A percentile compares a stretch with the other conserved stretches of the same genome.
Evolutionary conservation across 1,140 invertebrate genomes (phyloP).

Genomic region (Heterodera schachtii): DNA sequence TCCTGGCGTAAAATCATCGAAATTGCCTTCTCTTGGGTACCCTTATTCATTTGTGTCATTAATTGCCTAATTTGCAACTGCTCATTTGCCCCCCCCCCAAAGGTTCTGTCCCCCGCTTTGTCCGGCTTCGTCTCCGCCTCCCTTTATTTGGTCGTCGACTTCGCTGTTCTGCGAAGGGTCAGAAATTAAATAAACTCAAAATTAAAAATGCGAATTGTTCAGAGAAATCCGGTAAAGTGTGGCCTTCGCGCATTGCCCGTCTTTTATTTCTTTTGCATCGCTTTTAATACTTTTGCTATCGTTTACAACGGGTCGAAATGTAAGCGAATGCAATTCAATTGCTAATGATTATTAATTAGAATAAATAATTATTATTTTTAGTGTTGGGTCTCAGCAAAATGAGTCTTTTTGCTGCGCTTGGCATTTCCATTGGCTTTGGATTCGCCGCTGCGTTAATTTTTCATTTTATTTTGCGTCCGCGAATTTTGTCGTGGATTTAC

Average conservation of each 20-base stretch:
- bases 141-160: slow-evolving; percentile 48
- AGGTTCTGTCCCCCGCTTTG: slow-evolving; percentile 47
- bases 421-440: slow-evolving; percentile 46
- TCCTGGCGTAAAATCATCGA: slow-evolving; percentile 78
- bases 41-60: no score
- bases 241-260: slow-evolving; percentile 83
- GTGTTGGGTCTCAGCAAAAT: slow-evolving; percentile 49
- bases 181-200: background rate
- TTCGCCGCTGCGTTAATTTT: slow-evolving; percentile 46
- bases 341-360: background rate
- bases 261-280: slow-evolving; percentile 87
- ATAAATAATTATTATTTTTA: slow-evolving; percentile 33
- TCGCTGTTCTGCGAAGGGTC: slow-evolving; percentile 66
- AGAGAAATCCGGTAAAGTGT: slow-evolving; percentile 77
- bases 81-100: slow-evolving; percentile 31
- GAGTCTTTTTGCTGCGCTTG: slow-evolving; percentile 46
- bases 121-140: slow-evolving; percentile 45
- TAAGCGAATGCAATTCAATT: slow-evolving; percentile 69
- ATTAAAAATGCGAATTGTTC: slow-evolving; percentile 11
- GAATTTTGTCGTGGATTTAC: slow-evolving; percentile 44
- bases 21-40: slow-evolving; percentile 71
- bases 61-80: slow-evolving; percentile 13
- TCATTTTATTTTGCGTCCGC: slow-evolving; percentile 54
- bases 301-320: slow-evolving; percentile 86
- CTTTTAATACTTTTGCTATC: slow-evolving; percentile 88